A percentile compares a stretch with the other conserved stretches of the same genome.
Evolutionary conservation across 2,888 invertebrate species (phyloP).

Genomic region (Drosophila mercatorum): DNA sequence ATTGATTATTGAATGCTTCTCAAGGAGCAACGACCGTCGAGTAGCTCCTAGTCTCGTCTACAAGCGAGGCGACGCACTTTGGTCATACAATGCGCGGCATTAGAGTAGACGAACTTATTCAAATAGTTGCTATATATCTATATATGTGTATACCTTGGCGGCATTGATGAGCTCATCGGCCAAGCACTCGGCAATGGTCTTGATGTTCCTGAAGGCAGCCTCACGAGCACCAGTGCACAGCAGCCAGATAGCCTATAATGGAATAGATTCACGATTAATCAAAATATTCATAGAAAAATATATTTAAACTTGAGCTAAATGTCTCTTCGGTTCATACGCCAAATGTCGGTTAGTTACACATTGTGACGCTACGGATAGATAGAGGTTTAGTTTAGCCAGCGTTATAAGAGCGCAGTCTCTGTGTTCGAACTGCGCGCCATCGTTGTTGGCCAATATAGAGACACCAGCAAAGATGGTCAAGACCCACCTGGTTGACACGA

Average conservation of each 20-base stretch:
- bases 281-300: neutral
- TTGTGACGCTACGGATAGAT: constrained; percentile 81
- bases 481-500: constrained; percentile 94
- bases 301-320: constrained; percentile 20
- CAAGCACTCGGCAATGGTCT: constrained; percentile 99
- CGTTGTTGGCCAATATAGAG: constrained; percentile 45
- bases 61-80: neutral
- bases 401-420: constrained; percentile 67
- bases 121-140: neutral
- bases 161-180: constrained; percentile 99
- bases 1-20: neutral
- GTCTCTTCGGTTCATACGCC: constrained; percentile 81
- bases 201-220: constrained; percentile 99
- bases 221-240: constrained; percentile 99
- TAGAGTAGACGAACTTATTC: neutral
- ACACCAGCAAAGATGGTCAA: neutral
- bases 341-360: constrained; percentile 60
- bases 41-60: neutral
- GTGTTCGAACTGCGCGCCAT: constrained; percentile 59
- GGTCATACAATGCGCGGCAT: constrained; percentile 1
- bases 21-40: neutral
- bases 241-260: constrained; percentile 95
- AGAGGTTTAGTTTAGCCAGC: constrained; percentile 61
- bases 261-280: constrained; percentile 1
- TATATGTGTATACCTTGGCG: constrained; percentile 90